Base-by-base conservation (phyloP, 2,797 vertebrate species). In the Craterocephalus amniculus region DNA sequence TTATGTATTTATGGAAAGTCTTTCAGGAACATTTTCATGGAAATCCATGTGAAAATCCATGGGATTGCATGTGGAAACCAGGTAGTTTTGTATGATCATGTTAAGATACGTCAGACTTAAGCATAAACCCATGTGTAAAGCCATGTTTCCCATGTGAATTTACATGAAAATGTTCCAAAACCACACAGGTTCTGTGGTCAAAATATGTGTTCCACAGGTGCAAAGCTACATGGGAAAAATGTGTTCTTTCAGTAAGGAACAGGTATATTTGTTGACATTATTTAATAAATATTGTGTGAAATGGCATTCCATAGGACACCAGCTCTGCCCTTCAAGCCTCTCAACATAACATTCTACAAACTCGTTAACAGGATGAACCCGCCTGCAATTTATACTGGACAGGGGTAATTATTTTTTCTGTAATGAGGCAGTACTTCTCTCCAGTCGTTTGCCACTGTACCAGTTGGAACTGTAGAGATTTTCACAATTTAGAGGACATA, bases 371-470 rank as follows among this genome's bases (percentile, higher is more conserved):
- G 45, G 67, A 83, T 78, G 49, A 71, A 75, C 65, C 73, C 58
- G 43, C 75, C 80, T 83, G 58, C 77, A 62, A 78, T 72, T 88
- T 90, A 88, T 95, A 94, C 93, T 91, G 86, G 90, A 64, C 29
- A 86, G 74, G 76, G 89, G 84, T 89, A 88, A 93, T 89, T 91
- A 87, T 90, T 94, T 93, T 95, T 89, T 94, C 94, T 76, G 68
- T 90, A 91, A 67, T 24, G 81, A 91, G 87, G 89, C 88, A 80
- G 78, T 85, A 86, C 85, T 89, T 89, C 87, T 91, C 83, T 88
- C 79, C 79, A 3, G 78, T 82, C 34, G 69, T 52, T 34, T 70
- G 74, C 86, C 71, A 76, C 57, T 11, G 36, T 83, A 76, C 76
- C 74, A 49, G 27, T 55, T 12, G 63, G 60, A 69, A 83, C 56